Evolutionary conservation across 37 sponge, comb jelly and placozoan species (phyloP).

Genomic region (Bolinopsis microptera): DNA sequence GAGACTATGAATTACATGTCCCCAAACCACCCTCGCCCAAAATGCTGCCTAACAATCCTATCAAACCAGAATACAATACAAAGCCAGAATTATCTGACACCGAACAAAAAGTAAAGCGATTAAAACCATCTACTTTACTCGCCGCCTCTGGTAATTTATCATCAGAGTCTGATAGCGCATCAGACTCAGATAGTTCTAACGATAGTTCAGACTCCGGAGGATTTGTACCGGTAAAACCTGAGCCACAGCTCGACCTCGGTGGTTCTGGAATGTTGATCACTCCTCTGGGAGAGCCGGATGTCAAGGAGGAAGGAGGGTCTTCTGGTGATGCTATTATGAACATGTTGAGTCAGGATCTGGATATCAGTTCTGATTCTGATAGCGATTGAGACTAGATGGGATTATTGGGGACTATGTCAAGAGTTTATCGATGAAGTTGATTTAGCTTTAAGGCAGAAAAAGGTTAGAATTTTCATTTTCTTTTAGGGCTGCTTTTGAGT

Average conservation of each 20-base stretch:
- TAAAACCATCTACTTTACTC: not conserved
- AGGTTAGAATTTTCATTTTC: not conserved
- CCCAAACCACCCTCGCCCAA: not conserved
- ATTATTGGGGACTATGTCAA: not conserved
- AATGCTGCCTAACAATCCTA: not conserved
- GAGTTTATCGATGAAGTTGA: not conserved
- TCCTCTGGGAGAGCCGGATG: constrained; percentile 27
- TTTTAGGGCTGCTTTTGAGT: not conserved
- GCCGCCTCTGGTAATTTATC: not conserved
- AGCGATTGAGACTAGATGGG: not conserved
- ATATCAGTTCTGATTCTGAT: constrained; percentile 45
- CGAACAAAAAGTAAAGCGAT: not conserved
- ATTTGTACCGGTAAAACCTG: not conserved
- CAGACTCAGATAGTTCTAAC: constrained; percentile 21
- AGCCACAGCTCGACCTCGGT: not conserved
- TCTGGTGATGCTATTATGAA: constrained; percentile 3
- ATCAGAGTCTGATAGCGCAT: not conserved
- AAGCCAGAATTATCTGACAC: not conserved
- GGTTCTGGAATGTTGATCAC: not conserved
- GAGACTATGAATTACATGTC: not conserved
- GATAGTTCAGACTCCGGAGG: not conserved
- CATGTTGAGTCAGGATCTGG: constrained; percentile 36
- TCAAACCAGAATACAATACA: not conserved
- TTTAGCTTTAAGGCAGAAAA: not conserved
- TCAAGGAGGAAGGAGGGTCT: not conserved